A percentile compares a stretch with the other conserved stretches of the same genome.
phyloP scores from a whole-genome alignment of 2,888 invertebrate genomes.

The Mesoligia furuncula region DNA sequence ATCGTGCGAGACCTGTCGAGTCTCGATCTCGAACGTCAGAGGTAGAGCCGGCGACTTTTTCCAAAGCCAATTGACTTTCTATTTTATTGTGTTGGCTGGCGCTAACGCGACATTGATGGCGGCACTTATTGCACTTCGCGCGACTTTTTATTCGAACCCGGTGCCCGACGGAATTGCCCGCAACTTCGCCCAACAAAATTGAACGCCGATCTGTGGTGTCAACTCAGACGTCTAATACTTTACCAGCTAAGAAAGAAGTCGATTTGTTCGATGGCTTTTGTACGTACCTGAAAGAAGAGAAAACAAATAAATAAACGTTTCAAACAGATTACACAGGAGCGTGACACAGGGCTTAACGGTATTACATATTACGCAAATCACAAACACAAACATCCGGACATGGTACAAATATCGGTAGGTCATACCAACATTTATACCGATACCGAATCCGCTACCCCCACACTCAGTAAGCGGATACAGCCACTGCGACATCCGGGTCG shows the following conservation, averaged over 20 bases:
- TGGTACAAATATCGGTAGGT: constrained; percentile 20
- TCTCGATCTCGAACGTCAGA: constrained; percentile 62
- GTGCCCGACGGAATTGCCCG: constrained; percentile 75
- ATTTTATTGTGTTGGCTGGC: constrained; percentile 88
- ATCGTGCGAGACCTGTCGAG: constrained; percentile 63
- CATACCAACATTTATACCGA: constrained; percentile 27
- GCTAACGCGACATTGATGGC: constrained; percentile 88
- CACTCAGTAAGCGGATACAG: constrained; percentile 26
- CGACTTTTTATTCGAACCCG: constrained; percentile 80
- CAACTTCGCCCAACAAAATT: constrained; percentile 74
- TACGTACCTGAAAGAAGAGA: constrained; percentile 78
- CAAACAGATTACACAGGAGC: background rate
- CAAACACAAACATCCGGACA: constrained; percentile 9
- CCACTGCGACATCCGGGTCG: constrained; percentile 42
- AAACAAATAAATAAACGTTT: constrained; percentile 2
- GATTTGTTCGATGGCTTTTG: constrained; percentile 35
- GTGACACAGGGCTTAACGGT: background rate
- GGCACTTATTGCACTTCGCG: constrained; percentile 87
- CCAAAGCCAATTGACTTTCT: constrained; percentile 84
- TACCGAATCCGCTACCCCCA: constrained; percentile 7
- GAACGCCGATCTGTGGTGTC: constrained; percentile 72
- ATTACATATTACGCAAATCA: constrained; percentile 8
- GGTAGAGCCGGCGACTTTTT: constrained; percentile 71
- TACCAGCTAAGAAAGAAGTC: constrained; percentile 53
- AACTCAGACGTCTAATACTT: constrained; percentile 67